Percentiles rank a stretch among this genome's conserved stretches.
Evolutionary conservation across 2,797 vertebrate species (phyloP).

Genomic region (Melanotaenia trifasciata): DNA sequence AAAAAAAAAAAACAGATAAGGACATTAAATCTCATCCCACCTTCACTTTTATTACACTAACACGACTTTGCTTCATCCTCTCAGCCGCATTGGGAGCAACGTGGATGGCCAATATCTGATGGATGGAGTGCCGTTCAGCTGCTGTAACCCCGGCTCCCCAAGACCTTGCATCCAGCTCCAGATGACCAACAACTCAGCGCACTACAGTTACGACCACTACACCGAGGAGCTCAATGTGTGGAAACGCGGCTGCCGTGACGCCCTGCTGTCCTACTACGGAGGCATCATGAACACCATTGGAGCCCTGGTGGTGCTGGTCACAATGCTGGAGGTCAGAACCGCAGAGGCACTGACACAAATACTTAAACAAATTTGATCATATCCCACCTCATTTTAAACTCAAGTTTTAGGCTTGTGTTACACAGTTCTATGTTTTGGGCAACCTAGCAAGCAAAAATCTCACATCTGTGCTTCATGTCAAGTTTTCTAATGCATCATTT

Average conservation of each 20-base stretch:
- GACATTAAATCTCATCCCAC: conserved; percentile 15
- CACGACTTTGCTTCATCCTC: conserved; percentile 38
- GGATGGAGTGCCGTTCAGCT: conserved; percentile 97
- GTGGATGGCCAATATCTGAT: conserved; percentile 96
- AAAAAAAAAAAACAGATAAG: background rate
- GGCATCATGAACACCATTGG: conserved; percentile 94
- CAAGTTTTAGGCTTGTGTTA: background rate
- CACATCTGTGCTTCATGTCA: background rate
- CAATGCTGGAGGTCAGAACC: conserved; percentile 89
- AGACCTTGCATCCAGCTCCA: conserved; percentile 95
- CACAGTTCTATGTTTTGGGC: background rate
- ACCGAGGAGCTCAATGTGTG: conserved; percentile 97
- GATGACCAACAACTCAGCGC: conserved; percentile 96
- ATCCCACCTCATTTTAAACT: background rate
- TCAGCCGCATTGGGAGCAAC: conserved; percentile 95
- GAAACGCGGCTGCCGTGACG: conserved; percentile 89
- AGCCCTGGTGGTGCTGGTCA: conserved; percentile 84
- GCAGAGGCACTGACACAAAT: conserved; percentile 10
- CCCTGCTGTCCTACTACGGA: conserved; percentile 92
- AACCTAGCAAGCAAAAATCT: background rate
- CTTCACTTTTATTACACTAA: conserved; percentile 30
- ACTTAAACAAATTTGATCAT: background rate
- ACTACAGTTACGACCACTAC: conserved; percentile 98
- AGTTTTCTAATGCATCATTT: background rate
- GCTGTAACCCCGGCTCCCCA: conserved; percentile 96